phyloP scores from a whole-genome alignment of 2,888 invertebrate genomes.

The Ichneumon xanthorius region DNA sequence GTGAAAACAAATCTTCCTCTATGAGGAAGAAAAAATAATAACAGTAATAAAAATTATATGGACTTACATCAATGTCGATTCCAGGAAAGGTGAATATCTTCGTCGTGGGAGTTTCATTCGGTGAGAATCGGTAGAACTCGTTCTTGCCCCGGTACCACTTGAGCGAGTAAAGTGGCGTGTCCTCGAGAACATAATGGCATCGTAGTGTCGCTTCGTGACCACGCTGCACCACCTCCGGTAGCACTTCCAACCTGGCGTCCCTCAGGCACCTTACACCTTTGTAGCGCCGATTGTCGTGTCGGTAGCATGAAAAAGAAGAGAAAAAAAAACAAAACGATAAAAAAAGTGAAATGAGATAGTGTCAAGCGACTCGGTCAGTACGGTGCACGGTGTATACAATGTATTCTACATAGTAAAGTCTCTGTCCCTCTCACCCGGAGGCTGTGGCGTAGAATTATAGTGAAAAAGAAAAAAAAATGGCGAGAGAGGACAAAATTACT shows the following conservation, averaged over 20 bases:
- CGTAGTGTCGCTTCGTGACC: constrained; percentile 89
- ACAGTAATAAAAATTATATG: not conserved
- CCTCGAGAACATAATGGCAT: constrained; percentile 92
- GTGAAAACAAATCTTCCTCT: too few relatives aligned
- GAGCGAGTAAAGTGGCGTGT: constrained; percentile 91
- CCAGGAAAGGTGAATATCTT: constrained; percentile 91
- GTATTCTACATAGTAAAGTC: not conserved
- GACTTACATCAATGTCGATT: constrained; percentile 93
- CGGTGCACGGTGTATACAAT: constrained; percentile 17
- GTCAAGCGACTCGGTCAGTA: constrained; percentile 30
- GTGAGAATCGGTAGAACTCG: constrained; percentile 94
- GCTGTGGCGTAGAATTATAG: constrained; percentile 41
- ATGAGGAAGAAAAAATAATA: too few relatives aligned
- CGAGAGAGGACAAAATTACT: constrained; percentile 11
- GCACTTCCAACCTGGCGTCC: constrained; percentile 90
- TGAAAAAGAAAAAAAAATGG: not conserved
- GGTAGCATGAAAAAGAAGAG: constrained; percentile 27
- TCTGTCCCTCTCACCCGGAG: too few relatives aligned
- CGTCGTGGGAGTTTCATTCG: constrained; percentile 90
- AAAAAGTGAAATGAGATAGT: constrained; percentile 70
- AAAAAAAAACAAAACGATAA: constrained; percentile 1
- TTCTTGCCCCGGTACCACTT: constrained; percentile 94
- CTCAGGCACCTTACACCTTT: constrained; percentile 89
- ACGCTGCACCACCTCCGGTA: constrained; percentile 89
- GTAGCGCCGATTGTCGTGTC: constrained; percentile 39